Conservation (phyloP, 2,113 vertebrate species). For the Solenodon paradoxus region DNA sequence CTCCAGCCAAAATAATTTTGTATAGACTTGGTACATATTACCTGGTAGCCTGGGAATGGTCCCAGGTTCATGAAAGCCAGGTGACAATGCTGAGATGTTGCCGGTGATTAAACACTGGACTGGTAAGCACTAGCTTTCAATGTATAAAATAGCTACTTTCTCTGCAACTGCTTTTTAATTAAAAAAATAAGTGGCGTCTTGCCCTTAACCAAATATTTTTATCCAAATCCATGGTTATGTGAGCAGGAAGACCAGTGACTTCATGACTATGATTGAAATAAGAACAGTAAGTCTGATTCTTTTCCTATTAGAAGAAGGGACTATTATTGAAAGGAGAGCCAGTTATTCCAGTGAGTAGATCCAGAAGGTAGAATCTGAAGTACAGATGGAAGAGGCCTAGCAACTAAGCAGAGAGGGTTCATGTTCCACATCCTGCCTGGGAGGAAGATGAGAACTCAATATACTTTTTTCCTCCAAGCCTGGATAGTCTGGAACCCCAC, state of each 20-base stretch:
- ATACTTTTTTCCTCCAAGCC: not conserved
- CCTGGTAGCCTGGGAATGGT: not conserved
- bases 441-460: not conserved
- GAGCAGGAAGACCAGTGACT: not conserved
- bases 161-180: conserved; percentile 25
- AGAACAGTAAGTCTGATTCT: not conserved
- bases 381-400: not conserved
- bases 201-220: not conserved
- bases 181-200: not conserved
- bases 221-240: not conserved
- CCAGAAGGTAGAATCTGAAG: not conserved
- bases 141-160: not conserved
- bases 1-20: not conserved
- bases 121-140: not conserved
- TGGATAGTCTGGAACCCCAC: not conserved
- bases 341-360: not conserved
- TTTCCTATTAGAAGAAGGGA: not conserved
- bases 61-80: not conserved
- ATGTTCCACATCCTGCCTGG: not conserved
- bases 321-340: not conserved
- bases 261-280: not conserved
- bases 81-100: not conserved
- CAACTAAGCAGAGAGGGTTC: not conserved
- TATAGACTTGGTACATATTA: not conserved
- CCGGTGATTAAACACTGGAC: not conserved